A percentile compares a stretch with the other conserved stretches of the same genome.
These are phyloP conservation scores for Drosophila robusta DNA, from an alignment of 2,888 invertebrate genomes.

Conservation along the genomic window DNA sequence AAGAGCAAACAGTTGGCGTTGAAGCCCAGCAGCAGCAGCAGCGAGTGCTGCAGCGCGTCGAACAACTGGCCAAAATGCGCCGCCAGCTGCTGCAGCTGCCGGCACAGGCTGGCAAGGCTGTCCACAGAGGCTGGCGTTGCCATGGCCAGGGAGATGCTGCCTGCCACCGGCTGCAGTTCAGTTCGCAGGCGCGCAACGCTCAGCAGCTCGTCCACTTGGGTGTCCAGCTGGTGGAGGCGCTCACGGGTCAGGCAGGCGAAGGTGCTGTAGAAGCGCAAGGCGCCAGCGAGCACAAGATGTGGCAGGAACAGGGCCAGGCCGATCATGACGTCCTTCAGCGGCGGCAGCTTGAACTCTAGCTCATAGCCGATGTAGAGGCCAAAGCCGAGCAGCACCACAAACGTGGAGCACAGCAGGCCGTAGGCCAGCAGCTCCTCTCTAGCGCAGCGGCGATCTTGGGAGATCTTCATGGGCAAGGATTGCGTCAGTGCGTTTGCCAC, in stretches of 20 bases:
- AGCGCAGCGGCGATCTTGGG: background rate
- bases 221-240: constrained; percentile 48
- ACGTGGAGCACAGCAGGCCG: constrained; percentile 64
- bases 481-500: constrained; percentile 56
- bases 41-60: constrained; percentile 58
- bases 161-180: constrained; percentile 25
- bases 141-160: constrained; percentile 14
- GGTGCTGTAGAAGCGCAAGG: constrained; percentile 54
- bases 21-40: constrained; percentile 68
- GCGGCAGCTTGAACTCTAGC: constrained; percentile 78
- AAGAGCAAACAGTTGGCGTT: constrained; percentile 78
- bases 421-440: constrained; percentile 58
- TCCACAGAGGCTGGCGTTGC: constrained; percentile 13
- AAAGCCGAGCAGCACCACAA: constrained; percentile 59
- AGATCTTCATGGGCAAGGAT: constrained; percentile 25
- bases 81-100: constrained; percentile 51
- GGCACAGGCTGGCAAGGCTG: constrained; percentile 25
- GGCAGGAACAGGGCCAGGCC: constrained; percentile 78
- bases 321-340: constrained; percentile 73
- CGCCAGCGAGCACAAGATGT: constrained; percentile 73
- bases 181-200: constrained; percentile 14
- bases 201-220: constrained; percentile 37
- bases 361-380: constrained; percentile 76
- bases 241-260: constrained; percentile 64
- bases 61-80: constrained; percentile 41